Evolutionary conservation across 2,888 invertebrate genomes (phyloP).

Genomic region (Microchrysa polita): DNA sequence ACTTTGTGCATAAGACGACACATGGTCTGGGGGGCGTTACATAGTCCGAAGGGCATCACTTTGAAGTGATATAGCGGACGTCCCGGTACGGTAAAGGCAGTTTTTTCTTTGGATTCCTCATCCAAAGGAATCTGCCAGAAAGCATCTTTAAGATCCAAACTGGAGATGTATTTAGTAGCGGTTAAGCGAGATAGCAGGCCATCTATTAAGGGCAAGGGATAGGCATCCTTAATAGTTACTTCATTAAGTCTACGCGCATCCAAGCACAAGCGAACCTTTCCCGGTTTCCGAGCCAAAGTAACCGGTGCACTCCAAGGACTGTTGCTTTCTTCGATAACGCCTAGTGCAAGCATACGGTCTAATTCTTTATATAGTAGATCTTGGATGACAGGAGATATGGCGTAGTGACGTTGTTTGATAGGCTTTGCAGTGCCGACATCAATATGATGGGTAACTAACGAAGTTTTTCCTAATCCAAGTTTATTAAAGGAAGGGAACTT

Average conservation of each 20-base stretch:
- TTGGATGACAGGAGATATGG: not conserved
- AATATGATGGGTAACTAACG: not conserved
- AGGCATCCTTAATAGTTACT: not conserved
- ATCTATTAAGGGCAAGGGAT: not conserved
- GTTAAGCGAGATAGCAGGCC: not conserved
- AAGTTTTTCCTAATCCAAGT: not conserved
- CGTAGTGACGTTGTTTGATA: not conserved
- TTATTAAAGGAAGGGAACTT: not conserved
- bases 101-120: conserved; percentile 49
- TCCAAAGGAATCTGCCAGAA: conserved; percentile 46
- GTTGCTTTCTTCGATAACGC: conserved; percentile 52
- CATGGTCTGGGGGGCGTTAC: too few relatives aligned
- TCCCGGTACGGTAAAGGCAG: conserved; percentile 45
- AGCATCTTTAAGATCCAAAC: conserved; percentile 12
- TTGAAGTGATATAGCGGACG: too few relatives aligned
- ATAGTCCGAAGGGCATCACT: too few relatives aligned
- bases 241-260: not conserved
- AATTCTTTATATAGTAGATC: not conserved
- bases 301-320: conserved; percentile 54
- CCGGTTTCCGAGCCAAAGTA: not conserved
- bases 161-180: conserved; percentile 20
- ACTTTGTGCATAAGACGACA: not conserved
- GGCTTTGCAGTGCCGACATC: not conserved
- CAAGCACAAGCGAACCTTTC: not conserved
- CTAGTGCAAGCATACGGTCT: conserved; percentile 25